Percentiles rank a stretch among this genome's conserved stretches.
Evolutionary conservation across 2,113 vertebrate species (phyloP).

Genomic region (Emydura subglobosa): DNA sequence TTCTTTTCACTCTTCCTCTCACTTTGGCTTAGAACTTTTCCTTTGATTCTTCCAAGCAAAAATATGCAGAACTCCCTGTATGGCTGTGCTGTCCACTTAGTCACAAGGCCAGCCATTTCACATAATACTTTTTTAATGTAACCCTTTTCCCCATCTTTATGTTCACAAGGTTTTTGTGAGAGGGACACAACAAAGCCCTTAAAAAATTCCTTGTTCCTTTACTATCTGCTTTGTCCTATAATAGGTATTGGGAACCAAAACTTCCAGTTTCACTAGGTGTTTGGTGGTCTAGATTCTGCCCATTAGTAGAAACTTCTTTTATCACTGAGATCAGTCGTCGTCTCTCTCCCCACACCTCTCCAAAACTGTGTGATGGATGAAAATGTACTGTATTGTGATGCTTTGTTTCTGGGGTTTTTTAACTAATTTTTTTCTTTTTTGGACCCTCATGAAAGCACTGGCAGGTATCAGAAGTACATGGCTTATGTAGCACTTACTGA

Average conservation of each 20-base stretch:
- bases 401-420: neutral
- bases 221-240: neutral
- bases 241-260: neutral
- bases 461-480: neutral
- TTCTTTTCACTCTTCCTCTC: neutral
- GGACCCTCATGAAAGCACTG: neutral
- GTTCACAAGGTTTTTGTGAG: neutral
- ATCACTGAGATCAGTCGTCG: neutral
- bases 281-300: neutral
- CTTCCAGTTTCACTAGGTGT: neutral
- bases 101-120: neutral
- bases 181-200: neutral
- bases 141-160: neutral
- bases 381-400: neutral
- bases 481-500: neutral
- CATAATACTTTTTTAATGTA: neutral
- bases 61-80: neutral
- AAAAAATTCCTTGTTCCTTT: neutral
- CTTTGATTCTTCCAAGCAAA: neutral
- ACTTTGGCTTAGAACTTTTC: neutral
- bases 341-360: neutral
- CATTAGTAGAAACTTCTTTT: neutral
- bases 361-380: neutral
- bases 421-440: neutral
- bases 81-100: neutral